Conservation (phyloP, 1,140 invertebrate species). For the Lutraria rhynchaena region DNA sequence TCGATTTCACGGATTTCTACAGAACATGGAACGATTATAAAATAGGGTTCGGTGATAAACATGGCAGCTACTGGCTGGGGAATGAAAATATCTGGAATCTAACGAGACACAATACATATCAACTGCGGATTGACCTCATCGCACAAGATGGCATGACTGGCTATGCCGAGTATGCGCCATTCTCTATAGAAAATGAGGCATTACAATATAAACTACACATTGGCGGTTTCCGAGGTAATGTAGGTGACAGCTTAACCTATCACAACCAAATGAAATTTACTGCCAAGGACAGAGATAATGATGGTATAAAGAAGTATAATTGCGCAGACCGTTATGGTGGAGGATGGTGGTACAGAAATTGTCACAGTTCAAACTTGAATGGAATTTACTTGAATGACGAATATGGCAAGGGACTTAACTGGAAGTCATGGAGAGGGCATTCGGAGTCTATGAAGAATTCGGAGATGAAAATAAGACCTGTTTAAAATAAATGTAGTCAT, state of each 20-base stretch:
- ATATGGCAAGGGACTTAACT: conserved; percentile 1
- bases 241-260: not conserved
- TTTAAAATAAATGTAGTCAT: too few species aligned
- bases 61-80: conserved; percentile 25
- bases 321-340: not conserved
- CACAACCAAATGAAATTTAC: not conserved
- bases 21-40: conserved; percentile 91
- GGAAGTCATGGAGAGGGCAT: conserved; percentile 3
- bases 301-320: not conserved
- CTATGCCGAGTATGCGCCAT: conserved; percentile 8
- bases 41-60: conserved; percentile 82
- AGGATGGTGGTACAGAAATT: conserved; percentile 32
- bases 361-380: conserved; percentile 21
- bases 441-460: not conserved
- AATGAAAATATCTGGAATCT: conserved; percentile 11
- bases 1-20: conserved; percentile 93
- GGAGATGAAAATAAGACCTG: conserved; percentile 25
- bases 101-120: conserved; percentile 83
- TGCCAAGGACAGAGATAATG: conserved; percentile 23
- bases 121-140: conserved; percentile 19
- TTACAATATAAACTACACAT: not conserved
- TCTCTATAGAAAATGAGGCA: not conserved
- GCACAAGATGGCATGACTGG: not conserved
- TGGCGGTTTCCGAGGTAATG: not conserved
- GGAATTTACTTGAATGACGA: not conserved